Conservation (phyloP, 2,113 vertebrate species). For the Zosterops lateralis region DNA sequence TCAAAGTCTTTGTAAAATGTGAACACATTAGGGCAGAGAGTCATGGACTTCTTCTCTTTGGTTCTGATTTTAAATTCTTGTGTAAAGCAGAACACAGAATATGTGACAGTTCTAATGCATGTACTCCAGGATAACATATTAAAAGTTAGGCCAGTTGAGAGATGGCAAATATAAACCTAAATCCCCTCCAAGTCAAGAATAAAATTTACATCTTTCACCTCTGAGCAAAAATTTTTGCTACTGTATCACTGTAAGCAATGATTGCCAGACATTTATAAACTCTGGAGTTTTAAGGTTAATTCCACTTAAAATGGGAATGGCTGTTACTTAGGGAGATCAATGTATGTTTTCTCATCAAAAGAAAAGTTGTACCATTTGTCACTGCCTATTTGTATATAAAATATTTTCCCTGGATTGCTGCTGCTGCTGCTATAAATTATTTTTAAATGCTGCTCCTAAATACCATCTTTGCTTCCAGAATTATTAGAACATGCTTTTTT, state of each 20-base stretch:
- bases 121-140: background rate
- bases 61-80: background rate
- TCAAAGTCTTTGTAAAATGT: background rate
- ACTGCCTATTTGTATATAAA: background rate
- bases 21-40: background rate
- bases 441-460: background rate
- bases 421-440: background rate
- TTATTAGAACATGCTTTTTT: background rate
- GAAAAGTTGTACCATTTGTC: background rate
- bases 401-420: background rate
- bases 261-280: background rate
- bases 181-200: background rate
- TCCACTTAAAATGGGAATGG: background rate
- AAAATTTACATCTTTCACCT: background rate
- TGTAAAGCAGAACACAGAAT: background rate
- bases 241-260: background rate
- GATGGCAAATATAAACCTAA: background rate
- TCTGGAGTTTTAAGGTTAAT: background rate
- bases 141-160: background rate
- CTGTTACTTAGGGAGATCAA: background rate
- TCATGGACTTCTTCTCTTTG: background rate
- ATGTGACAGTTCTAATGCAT: background rate
- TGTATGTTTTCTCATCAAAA: background rate
- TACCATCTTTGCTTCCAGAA: background rate
- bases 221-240: background rate